These are phyloP conservation scores for Uria lomvia DNA, from an alignment of 2,113 vertebrate genomes.

Conservation along the genomic window DNA sequence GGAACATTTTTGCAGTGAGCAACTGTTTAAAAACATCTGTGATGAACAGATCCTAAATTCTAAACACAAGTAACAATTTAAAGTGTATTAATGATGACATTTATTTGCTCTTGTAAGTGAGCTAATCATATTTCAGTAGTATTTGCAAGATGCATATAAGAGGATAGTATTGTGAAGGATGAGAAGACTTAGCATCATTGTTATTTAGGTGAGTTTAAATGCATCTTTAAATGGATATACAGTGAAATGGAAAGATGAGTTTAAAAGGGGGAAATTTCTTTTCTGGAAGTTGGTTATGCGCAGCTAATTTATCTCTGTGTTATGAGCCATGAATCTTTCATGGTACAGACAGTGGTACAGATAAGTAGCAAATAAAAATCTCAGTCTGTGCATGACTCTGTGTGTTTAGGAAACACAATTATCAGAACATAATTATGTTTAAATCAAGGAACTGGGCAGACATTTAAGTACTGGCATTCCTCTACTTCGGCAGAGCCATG, in stretches of 20 bases:
- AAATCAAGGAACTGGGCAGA: neutral
- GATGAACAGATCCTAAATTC: neutral
- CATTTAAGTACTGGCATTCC: neutral
- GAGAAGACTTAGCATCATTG: neutral
- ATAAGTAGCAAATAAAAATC: neutral
- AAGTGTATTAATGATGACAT: neutral
- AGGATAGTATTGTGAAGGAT: neutral
- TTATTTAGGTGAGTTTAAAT: neutral
- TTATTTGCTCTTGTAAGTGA: neutral
- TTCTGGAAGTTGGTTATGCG: neutral
- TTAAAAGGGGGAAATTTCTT: neutral
- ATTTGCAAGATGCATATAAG: neutral
- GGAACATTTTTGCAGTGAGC: neutral
- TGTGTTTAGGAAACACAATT: neutral
- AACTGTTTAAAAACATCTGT: neutral
- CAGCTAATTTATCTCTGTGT: accelerated
- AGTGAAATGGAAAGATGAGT: neutral
- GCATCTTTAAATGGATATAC: neutral
- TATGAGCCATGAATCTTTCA: accelerated
- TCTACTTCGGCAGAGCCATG: neutral
- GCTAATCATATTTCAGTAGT: neutral
- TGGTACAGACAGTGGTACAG: neutral
- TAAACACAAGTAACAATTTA: neutral
- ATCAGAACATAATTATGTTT: neutral
- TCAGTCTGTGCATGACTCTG: neutral